Conservation (phyloP, 30 jellyfish, hydroid and myxozoan genomes). For the Hydractinia symbiolongicarpus region DNA sequence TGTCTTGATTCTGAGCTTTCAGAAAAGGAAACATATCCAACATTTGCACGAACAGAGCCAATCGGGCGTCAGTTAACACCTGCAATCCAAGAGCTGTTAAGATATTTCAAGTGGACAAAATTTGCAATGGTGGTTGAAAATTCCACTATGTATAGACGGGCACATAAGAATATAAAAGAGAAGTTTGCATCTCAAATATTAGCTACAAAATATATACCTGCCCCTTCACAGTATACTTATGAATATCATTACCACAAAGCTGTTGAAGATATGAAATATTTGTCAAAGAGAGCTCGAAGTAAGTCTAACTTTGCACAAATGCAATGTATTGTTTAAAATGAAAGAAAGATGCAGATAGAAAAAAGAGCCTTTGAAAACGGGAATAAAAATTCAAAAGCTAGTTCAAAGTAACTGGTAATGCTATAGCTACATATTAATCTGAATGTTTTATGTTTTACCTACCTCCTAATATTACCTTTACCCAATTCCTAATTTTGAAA, state of each 20-base stretch:
- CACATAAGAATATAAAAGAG: slow-evolving; percentile 52
- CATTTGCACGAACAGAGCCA: slow-evolving; percentile 86
- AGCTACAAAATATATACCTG: slow-evolving; percentile 44
- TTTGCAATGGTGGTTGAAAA: slow-evolving; percentile 64
- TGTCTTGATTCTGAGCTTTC: slow-evolving; percentile 61
- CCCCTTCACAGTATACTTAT: slow-evolving; percentile 59
- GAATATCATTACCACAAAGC: slow-evolving; percentile 43
- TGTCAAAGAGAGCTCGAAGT: slow-evolving; percentile 68
- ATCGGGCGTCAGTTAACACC: slow-evolving; percentile 73
- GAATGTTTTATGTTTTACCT: neutral
- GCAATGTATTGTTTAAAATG: neutral
- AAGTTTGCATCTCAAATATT: slow-evolving; percentile 39
- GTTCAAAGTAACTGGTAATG: neutral
- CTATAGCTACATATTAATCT: too few relatives aligned
- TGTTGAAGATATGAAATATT: slow-evolving; percentile 41
- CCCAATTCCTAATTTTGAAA: too few relatives aligned
- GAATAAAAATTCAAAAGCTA: neutral
- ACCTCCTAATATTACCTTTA: neutral
- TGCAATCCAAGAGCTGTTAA: slow-evolving; percentile 49
- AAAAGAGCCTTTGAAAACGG: neutral
- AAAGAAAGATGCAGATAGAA: neutral
- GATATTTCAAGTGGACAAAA: slow-evolving; percentile 55
- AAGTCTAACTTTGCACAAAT: slow-evolving; percentile 3
- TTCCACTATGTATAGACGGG: slow-evolving; percentile 43
- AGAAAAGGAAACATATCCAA: slow-evolving; percentile 24